These are phyloP conservation scores for Acromyrmex charruanus DNA, from an alignment of 1,140 invertebrate species.

Conservation along the genomic window DNA sequence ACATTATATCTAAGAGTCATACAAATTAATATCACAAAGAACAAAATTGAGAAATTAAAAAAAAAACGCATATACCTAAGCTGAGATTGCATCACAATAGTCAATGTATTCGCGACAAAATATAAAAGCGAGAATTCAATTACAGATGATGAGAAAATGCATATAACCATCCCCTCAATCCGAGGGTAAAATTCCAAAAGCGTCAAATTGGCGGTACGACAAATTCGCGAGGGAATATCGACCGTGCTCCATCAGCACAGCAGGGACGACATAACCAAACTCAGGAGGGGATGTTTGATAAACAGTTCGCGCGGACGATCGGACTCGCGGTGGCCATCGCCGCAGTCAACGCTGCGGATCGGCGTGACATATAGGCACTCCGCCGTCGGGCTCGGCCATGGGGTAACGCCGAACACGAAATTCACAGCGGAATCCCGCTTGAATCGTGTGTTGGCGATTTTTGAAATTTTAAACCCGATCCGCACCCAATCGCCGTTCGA, in stretches of 20 bases:
- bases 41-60: not conserved
- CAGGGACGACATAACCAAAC: slow-evolving; percentile 78
- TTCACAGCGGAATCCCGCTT: slow-evolving; percentile 78
- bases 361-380: too few species aligned
- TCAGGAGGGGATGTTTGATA: slow-evolving; percentile 52
- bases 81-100: not conserved
- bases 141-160: too few species aligned
- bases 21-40: not conserved
- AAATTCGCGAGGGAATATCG: slow-evolving; percentile 3
- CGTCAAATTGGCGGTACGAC: not conserved
- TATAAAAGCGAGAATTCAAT: not conserved
- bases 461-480: slow-evolving; percentile 86
- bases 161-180: not conserved
- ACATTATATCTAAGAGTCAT: too few species aligned
- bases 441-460: slow-evolving; percentile 84
- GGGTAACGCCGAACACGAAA: slow-evolving; percentile 62
- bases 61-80: not conserved
- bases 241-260: not conserved
- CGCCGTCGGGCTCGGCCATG: not conserved
- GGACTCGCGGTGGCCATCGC: not conserved
- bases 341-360: not conserved
- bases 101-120: not conserved
- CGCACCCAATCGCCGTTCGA: slow-evolving; percentile 78
- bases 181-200: not conserved
- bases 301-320: slow-evolving; percentile 38